Conservation (phyloP, 2,113 vertebrate species). For the Antechinus flavipes region DNA sequence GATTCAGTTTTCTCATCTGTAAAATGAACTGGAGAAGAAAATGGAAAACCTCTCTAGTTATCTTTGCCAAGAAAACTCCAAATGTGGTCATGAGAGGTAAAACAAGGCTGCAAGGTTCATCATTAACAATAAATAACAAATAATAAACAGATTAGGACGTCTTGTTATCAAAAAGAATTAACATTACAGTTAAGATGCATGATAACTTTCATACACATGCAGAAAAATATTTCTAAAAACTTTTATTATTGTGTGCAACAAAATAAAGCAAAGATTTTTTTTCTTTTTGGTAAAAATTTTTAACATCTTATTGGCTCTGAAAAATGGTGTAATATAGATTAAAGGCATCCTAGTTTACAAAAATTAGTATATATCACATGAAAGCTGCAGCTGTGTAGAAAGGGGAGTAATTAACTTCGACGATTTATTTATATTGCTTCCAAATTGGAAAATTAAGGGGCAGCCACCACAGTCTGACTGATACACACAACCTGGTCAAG, state of each 20-base stretch:
- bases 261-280: neutral
- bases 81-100: too few relatives aligned
- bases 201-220: neutral
- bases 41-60: neutral
- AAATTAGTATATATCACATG: neutral
- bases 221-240: conserved; percentile 27
- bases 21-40: neutral
- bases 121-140: neutral
- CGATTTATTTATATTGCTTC: neutral
- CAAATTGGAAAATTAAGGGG: neutral
- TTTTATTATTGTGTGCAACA: neutral
- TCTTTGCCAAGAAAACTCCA: neutral
- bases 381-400: neutral
- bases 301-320: neutral
- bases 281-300: neutral
- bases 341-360: neutral
- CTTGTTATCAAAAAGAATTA: conserved; percentile 11
- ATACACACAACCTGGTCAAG: neutral
- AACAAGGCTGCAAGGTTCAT: too few relatives aligned
- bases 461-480: neutral
- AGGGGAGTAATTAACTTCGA: neutral
- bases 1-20: neutral
- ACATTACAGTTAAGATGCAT: conserved; percentile 24
- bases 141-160: neutral
- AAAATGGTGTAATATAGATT: neutral